Evolutionary conservation across 2,888 invertebrate species (phyloP).

Genomic region (Adelphocoris suturalis): DNA sequence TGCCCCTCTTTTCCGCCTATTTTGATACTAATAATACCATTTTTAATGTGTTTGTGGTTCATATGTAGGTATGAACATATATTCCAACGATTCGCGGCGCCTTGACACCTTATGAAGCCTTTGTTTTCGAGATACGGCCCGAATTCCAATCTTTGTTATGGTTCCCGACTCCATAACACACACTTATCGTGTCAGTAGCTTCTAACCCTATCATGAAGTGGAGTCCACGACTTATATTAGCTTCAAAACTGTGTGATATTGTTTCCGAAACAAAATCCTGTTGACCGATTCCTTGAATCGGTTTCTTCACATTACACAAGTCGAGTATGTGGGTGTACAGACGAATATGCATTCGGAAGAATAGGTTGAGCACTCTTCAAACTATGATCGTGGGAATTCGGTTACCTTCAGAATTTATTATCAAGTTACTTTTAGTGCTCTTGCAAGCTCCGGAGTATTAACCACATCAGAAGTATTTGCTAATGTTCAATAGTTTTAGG

Average conservation of each 20-base stretch:
- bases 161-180: conserved; percentile 27
- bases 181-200: not conserved
- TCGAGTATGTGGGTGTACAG: conserved; percentile 21
- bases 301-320: not conserved
- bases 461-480: no score
- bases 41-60: not conserved
- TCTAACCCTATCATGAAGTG: not conserved
- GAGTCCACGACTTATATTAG: not conserved
- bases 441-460: no score
- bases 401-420: no score
- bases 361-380: no score
- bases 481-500: no score
- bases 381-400: no score
- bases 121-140: conserved; percentile 26
- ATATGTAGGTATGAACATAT: not conserved
- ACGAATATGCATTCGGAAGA: not conserved
- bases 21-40: not conserved
- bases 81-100: not conserved
- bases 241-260: not conserved
- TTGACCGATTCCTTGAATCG: not conserved
- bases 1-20: not conserved
- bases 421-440: no score
- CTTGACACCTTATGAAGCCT: not conserved
- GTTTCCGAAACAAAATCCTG: not conserved
- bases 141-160: conserved; percentile 63